Base-by-base conservation (phyloP, 1,140 invertebrate genomes). In the Oppia nitens region DNA sequence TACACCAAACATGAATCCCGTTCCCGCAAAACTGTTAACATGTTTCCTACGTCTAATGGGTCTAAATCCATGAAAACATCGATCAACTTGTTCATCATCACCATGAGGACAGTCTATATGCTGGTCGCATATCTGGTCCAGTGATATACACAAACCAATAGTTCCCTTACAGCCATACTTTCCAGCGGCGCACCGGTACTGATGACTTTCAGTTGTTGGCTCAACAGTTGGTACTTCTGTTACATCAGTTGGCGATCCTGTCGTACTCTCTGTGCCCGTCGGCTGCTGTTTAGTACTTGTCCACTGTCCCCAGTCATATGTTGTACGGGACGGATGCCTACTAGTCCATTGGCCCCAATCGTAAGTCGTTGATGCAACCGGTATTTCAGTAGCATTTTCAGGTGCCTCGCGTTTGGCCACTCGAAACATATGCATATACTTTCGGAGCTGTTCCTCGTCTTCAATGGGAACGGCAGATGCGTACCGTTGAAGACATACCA, bases 301-400 rank as follows among this genome's bases (percentile, higher is more conserved):
- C n/a, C 50, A 26, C 28, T 57, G 47, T n/a, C 32, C 32, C 32
- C 32, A 40, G 17, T 40, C 32, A 40, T 40, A 40, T 9, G 32
- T 40, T 6, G 32, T 40, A 9, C 32, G 6, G 32, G 32, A 40
- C 32, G 32, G 6, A 17, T 17, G 6, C 17, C 6, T 17, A 40
- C 11, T 26, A 17, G 56, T 56, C 11, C 47, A 21, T 49, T 56
- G 28, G 11, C 55, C 55, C 55, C 55, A 56, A 49, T 56, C 55
- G 25, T 56, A 56, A 3, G 55, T 56, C 3, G 55, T 56, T 49
- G n/a, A n/a, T n/a, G n/a, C n/a, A n/a, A n/a, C n/a, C n/a, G n/a
- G n/a, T n/a, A n/a, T n/a, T n/a, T n/a, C n/a, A n/a, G n/a, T n/a
- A n/a, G n/a, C n/a, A n/a, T n/a, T n/a, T n/a, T n/a, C n/a, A n/a